Evolutionary conservation across 1,140 invertebrate species (phyloP).

Genomic region (Araneus ventricosus): DNA sequence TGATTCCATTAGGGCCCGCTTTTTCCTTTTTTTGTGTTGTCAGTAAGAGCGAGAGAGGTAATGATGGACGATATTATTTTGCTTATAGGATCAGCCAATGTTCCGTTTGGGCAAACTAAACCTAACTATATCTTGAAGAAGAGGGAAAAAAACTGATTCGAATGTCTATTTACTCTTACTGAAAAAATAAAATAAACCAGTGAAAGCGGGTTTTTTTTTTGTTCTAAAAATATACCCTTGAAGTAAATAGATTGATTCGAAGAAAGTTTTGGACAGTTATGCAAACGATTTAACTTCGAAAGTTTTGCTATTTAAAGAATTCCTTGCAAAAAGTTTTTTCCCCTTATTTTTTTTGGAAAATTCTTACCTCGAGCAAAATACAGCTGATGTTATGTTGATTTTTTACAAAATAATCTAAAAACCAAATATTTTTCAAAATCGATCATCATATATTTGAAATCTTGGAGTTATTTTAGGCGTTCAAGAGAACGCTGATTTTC

Average conservation of each 20-base stretch:
- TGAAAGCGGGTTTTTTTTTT: not conserved
- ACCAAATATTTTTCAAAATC: too few relatives aligned
- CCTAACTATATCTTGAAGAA: not conserved
- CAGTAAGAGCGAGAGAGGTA: constrained; percentile 1
- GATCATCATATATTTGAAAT: too few relatives aligned
- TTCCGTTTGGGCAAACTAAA: not conserved
- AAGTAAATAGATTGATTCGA: not conserved
- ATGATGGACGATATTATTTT: constrained; percentile 29
- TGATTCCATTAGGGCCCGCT: constrained; percentile 20
- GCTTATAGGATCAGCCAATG: not conserved
- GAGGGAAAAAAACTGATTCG: not conserved
- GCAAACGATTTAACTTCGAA: too few relatives aligned
- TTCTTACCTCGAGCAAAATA: too few relatives aligned
- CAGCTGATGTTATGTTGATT: too few relatives aligned
- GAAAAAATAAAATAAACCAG: not conserved
- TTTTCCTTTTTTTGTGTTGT: not conserved
- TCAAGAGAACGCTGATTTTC: too few relatives aligned
- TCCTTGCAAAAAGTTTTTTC: too few relatives aligned
- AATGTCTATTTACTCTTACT: not conserved
- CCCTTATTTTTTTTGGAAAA: too few relatives aligned
- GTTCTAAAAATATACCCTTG: too few relatives aligned
- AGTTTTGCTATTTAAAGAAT: too few relatives aligned
- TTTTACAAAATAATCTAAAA: too few relatives aligned
- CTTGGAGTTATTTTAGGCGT: too few relatives aligned
- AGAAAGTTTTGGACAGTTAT: not conserved